Percentiles rank a stretch among this genome's conserved stretches.
Evolutionary conservation across 2,113 vertebrate species (phyloP).

Genomic region (Machaerirhynchus nigripectus): DNA sequence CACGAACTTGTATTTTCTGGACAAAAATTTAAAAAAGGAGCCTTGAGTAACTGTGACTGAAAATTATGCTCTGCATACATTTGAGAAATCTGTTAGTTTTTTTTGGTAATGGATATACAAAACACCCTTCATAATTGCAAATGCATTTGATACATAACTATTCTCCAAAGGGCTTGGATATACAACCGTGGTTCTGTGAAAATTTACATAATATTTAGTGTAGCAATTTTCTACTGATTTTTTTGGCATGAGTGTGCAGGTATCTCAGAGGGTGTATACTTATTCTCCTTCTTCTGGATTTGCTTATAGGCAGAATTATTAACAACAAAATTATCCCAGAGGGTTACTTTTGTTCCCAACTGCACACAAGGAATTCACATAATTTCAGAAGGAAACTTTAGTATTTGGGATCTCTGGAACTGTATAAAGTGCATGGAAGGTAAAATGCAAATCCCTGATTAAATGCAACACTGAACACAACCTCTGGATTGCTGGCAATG

Average conservation of each 20-base stretch:
- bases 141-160: neutral
- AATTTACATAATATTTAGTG: neutral
- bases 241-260: neutral
- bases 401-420: neutral
- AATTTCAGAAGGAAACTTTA: neutral
- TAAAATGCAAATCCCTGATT: neutral
- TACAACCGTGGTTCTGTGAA: neutral
- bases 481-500: neutral
- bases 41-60: neutral
- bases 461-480: neutral
- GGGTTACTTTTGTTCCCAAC: neutral
- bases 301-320: neutral
- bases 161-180: neutral
- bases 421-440: neutral
- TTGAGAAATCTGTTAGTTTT: neutral
- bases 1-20: neutral
- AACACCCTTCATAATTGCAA: neutral
- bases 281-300: neutral
- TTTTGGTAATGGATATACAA: neutral
- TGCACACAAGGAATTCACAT: neutral
- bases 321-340: neutral
- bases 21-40: neutral
- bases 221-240: neutral
- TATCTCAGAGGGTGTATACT: rapidly evolving
- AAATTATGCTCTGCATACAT: neutral